Conservation (phyloP, 2,888 invertebrate species). For the Ophioninae sp. region DNA sequence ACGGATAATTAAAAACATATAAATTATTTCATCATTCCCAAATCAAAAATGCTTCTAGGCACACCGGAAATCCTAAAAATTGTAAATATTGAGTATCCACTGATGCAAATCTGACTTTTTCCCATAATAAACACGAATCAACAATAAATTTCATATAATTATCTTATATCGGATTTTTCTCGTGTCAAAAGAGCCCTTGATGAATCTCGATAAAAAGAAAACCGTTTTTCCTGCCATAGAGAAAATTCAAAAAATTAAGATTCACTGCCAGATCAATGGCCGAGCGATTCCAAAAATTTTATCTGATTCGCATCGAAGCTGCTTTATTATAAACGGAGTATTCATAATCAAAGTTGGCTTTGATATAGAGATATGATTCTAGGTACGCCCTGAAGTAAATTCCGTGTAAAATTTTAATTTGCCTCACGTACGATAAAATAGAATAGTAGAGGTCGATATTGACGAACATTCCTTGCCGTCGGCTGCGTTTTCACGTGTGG, state of each 20-base stretch:
- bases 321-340: background rate
- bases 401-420: background rate
- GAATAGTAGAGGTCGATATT: background rate
- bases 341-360: background rate
- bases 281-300: background rate
- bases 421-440: background rate
- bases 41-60: background rate
- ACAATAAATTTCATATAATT: too few relatives aligned
- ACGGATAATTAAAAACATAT: too few relatives aligned
- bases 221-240: background rate
- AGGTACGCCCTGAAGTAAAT: background rate
- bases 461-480: conserved; percentile 55
- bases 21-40: background rate
- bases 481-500: conserved; percentile 37
- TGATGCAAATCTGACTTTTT: background rate
- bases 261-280: background rate
- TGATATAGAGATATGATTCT: background rate
- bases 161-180: background rate
- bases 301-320: background rate
- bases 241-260: background rate
- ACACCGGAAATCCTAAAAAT: background rate
- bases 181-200: background rate
- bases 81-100: background rate
- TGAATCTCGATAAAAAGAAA: background rate
- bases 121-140: too few relatives aligned